Evolutionary conservation across 1,140 invertebrate species (phyloP), one percentile per base, ranked within the genome.

Genomic region (Calycopis cecrops): DNA sequence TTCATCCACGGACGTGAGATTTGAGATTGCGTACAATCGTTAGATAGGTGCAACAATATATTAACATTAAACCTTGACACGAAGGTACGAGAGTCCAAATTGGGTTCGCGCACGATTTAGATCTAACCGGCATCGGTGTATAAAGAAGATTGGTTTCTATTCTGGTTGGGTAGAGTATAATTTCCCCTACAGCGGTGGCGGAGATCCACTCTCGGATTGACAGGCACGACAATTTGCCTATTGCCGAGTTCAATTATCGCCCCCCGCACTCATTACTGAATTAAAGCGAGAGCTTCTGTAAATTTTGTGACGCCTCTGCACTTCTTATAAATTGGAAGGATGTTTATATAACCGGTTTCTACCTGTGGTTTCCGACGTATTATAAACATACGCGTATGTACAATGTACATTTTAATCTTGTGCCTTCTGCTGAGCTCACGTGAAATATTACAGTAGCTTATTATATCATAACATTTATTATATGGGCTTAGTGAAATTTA

Each of bases 181-280:
- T 65, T 62, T 76, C 10, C 50, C n/a, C 44, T 56, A 21, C 33
- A 16, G 17, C 47, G 33, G 28, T 47, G 35, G 54, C 61, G 59
- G 59, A 68, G 70, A 65, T 68, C 65, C 60, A 63, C 62, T 63
- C 63, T 60, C 60, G 65, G 69, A 75, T 65, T 73, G 73, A 76
- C 66, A 61, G 61, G 66, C 67, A 66, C 67, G 65, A 69, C 82
- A 85, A 85, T 83, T 85, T 85, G 77, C 77, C 74, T 82, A 84
- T 85, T 84, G 79, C 75, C 65, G 77, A 64, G 68, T 74, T 72
- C 79, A 86, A 84, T 86, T 84, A 86, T 84, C 78, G 79, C 83
- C 83, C 82, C 74, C 80, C 78, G 79, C 82, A 71, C 77, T 81
- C 71, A 81, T 86, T 86, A 84, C 80, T 74, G 80, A 78, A 84